Conservation (phyloP, 1,140 invertebrate genomes). For the Bombyx mandarina region DNA sequence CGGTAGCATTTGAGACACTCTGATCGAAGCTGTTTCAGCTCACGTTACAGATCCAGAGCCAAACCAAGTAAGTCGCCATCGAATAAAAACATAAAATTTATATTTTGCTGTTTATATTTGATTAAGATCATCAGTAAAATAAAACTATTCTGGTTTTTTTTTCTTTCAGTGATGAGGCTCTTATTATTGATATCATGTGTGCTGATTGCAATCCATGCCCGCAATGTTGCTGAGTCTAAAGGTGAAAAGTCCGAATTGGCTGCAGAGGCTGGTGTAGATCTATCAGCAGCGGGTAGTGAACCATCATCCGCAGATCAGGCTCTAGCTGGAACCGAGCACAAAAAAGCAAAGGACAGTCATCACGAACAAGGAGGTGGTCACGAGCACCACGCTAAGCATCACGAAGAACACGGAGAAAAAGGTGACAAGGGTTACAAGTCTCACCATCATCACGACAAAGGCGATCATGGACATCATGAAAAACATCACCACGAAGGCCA, state of each 20-base stretch:
- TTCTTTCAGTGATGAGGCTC: constrained; percentile 52
- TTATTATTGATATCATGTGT: constrained; percentile 35
- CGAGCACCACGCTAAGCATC: constrained; percentile 75
- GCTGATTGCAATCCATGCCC: constrained; percentile 29
- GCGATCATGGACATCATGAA: constrained; percentile 79
- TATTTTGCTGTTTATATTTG: too few species aligned
- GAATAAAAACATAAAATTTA: background rate
- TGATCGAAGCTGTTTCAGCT: constrained; percentile 24
- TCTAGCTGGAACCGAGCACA: constrained; percentile 67
- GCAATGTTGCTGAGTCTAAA: constrained; percentile 36
- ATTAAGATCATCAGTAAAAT: background rate
- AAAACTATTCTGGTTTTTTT: constrained; percentile 8
- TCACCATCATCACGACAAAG: constrained; percentile 78
- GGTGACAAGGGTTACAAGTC: constrained; percentile 78
- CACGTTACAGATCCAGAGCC: constrained; percentile 31
- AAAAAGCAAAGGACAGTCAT: constrained; percentile 62
- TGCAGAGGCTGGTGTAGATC: constrained; percentile 13
- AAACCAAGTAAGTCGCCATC: constrained; percentile 16
- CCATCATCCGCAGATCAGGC: constrained; percentile 40
- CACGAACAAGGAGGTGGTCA: constrained; percentile 76
- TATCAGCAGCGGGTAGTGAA: constrained; percentile 16
- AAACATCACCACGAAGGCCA: constrained; percentile 80
- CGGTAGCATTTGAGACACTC: constrained; percentile 48
- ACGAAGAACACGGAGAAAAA: constrained; percentile 76
- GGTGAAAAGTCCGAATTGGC: constrained; percentile 21